phyloP scores from a whole-genome alignment of 2,113 vertebrate species.

The Zosterops hypoxanthus region DNA sequence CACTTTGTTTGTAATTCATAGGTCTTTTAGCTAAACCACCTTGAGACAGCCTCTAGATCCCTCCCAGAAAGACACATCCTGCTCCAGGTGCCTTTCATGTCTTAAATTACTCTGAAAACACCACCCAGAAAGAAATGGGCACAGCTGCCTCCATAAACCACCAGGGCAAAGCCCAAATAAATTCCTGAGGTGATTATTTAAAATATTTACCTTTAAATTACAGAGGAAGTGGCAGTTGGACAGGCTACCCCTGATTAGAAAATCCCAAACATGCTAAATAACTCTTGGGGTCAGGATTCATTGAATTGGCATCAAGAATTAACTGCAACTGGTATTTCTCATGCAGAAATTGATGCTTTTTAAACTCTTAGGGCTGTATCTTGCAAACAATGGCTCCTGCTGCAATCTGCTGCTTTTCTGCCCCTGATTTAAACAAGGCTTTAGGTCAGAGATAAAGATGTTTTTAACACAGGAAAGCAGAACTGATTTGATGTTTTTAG shows the following conservation, averaged over 20 bases:
- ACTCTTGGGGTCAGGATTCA: neutral
- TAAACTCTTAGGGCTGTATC: neutral
- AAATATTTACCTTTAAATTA: neutral
- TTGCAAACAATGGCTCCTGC: neutral
- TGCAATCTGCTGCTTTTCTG: neutral
- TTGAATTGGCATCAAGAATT: neutral
- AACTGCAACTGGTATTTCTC: neutral
- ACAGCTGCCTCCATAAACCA: neutral
- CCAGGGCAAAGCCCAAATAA: neutral
- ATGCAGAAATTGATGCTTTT: neutral
- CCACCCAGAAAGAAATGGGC: neutral
- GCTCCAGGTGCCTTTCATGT: neutral
- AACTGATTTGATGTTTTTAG: neutral
- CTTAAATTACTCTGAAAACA: neutral
- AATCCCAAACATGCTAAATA: neutral
- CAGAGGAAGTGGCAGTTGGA: neutral
- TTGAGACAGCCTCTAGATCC: neutral
- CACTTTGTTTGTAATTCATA: neutral
- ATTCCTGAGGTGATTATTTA: neutral
- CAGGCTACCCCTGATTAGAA: neutral
- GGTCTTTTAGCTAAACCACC: neutral
- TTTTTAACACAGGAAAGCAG: neutral
- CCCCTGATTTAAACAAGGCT: neutral
- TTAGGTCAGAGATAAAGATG: neutral
- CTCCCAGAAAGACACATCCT: neutral